Percentiles rank a stretch among this genome's conserved stretches.
Conservation (phyloP, 2,888 invertebrate genomes). For the Drosophila siamana region DNA sequence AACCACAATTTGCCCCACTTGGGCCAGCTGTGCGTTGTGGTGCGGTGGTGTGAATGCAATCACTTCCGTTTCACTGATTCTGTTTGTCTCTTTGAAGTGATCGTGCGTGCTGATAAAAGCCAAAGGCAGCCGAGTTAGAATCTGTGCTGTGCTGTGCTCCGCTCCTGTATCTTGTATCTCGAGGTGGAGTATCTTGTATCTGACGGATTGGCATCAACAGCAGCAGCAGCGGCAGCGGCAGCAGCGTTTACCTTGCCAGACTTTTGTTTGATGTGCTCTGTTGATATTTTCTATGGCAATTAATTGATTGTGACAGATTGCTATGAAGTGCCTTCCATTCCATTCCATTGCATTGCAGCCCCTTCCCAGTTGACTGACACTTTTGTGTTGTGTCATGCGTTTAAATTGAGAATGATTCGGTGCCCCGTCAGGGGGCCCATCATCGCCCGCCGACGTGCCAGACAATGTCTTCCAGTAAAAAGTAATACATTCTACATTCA, state of each 20-base stretch:
- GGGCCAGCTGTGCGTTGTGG: slow-evolving; percentile 8
- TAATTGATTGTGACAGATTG: slow-evolving; percentile 81
- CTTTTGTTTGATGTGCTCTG: slow-evolving; percentile 70
- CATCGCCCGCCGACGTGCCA: slow-evolving; percentile 20
- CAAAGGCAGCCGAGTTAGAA: slow-evolving; percentile 58
- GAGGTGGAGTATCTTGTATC: slow-evolving; percentile 61
- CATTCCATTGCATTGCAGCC: neutral
- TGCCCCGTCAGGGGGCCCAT: slow-evolving; percentile 20
- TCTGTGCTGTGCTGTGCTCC: too few species aligned
- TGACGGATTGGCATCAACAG: slow-evolving; percentile 63
- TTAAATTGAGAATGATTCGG: slow-evolving; percentile 66
- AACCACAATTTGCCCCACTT: slow-evolving; percentile 46
- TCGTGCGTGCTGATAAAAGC: slow-evolving; percentile 79
- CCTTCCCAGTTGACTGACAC: slow-evolving; percentile 61
- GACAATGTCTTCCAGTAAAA: slow-evolving; percentile 57
- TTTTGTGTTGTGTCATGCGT: slow-evolving; percentile 76
- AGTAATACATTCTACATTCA: slow-evolving; percentile 46
- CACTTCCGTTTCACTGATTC: slow-evolving; percentile 75
- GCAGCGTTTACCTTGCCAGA: slow-evolving; percentile 56
- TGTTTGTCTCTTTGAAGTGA: slow-evolving; percentile 71
- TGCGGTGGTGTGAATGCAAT: slow-evolving; percentile 73
- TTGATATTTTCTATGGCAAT: slow-evolving; percentile 77
- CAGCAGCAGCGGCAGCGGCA: slow-evolving; percentile 40
- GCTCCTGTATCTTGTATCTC: slow-evolving; percentile 56
- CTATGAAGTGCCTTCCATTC: slow-evolving; percentile 56